Evolutionary conservation across 2,113 vertebrate species (phyloP).

Genomic region (Odobenus rosmarus): DNA sequence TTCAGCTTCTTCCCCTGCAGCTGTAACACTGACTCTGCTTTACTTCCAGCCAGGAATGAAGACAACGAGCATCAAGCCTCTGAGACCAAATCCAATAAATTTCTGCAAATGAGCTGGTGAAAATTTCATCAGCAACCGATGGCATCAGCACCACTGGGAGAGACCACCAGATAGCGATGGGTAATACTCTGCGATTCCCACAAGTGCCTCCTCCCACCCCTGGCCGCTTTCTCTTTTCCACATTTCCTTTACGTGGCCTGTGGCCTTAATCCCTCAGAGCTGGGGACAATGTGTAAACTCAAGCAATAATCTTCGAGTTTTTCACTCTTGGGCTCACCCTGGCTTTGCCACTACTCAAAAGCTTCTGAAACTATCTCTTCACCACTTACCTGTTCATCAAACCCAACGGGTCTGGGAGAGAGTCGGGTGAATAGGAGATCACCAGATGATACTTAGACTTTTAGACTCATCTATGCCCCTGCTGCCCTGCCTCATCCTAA

Average conservation of each 20-base stretch:
- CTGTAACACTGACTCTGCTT: conserved; percentile 60
- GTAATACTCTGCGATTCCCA: neutral
- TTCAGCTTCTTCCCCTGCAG: conserved; percentile 63
- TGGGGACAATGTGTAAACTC: neutral
- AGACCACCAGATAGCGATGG: neutral
- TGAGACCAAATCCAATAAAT: conserved; percentile 37
- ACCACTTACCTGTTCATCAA: neutral
- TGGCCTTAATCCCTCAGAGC: neutral
- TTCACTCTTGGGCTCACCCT: neutral
- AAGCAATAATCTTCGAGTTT: neutral
- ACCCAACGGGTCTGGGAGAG: neutral
- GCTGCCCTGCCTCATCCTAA: neutral
- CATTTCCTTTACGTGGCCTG: neutral
- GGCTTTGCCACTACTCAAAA: neutral
- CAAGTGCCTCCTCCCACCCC: no score
- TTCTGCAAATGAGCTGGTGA: conserved; percentile 56
- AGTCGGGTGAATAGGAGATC: neutral
- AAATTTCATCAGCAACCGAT: neutral
- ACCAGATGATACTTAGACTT: neutral
- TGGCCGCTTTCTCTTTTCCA: neutral
- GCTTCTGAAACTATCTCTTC: neutral
- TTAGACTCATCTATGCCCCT: neutral
- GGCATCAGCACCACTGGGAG: neutral
- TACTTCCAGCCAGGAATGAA: neutral
- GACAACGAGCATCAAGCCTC: conserved; percentile 41